Evolutionary conservation across 1,140 invertebrate genomes (phyloP), one percentile per base, ranked within the genome.

Genomic region (Lanistes nyassanus): DNA sequence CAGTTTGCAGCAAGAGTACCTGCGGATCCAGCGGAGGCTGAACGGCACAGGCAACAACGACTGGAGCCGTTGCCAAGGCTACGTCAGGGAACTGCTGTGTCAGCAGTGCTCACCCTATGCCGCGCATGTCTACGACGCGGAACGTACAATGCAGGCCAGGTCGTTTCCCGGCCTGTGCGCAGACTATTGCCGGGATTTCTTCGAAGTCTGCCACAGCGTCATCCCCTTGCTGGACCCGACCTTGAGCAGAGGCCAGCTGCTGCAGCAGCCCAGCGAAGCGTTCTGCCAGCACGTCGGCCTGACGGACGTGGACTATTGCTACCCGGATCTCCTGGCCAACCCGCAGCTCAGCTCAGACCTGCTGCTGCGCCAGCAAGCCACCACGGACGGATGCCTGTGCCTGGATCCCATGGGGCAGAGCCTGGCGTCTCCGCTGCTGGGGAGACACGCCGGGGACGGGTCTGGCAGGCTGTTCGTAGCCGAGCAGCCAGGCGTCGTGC

Each of bases 41-140:
- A n/a, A n/a, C n/a, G n/a, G n/a, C n/a, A 31, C 47, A 2, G 19
- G 3, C 1, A n/a, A 2, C 1, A n/a, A n/a, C 6, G 37, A 76
- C 1, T 78, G 76, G 76, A 47, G 31, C 56, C 29, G 47, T 51
- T 87, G 86, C 75, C 64, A 72, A 9, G 66, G 70, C 16, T 84
- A 81, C 42, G 67, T 83, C 2, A 80, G 78, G 51, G 79, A 83
- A 51, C 37, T 88, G 58, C 47, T 87, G 23, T 88, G 87, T 75
- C 84, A 83, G 56, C 76, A 79, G n/a, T 88, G 87, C 76, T 87
- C 85, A 1, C 87, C 87, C 3, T 87, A 86, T 67, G 86, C 85
- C 2, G 84, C 84, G 26, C 86, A 88, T 69, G 78, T 88, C 2
- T 87, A 80, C 70, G 83, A 82, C 60, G 79, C 81, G 3, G 87